Evolutionary conservation across 2,797 vertebrate species (phyloP).

Genomic region (Iguana delicatissima): DNA sequence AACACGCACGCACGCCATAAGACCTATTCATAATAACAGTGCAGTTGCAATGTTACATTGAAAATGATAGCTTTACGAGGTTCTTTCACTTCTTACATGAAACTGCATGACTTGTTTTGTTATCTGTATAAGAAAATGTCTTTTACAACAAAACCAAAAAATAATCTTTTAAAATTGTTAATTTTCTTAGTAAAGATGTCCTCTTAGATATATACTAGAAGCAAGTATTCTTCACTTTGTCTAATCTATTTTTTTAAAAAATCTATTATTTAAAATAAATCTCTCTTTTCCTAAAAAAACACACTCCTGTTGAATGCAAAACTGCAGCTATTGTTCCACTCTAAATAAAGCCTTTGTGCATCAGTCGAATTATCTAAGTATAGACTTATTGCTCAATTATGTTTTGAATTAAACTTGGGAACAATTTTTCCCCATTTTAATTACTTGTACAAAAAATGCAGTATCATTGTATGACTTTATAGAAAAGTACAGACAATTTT

Average conservation of each 20-base stretch:
- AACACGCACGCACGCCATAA: neutral
- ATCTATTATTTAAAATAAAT: constrained; percentile 54
- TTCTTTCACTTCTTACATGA: constrained; percentile 14
- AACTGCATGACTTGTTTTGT: constrained; percentile 26
- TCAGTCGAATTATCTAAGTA: constrained; percentile 63
- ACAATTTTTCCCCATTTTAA: constrained; percentile 57
- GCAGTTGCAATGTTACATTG: neutral
- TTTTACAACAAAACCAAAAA: constrained; percentile 39
- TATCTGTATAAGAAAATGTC: neutral
- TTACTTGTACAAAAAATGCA: constrained; percentile 43
- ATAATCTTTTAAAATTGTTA: constrained; percentile 46
- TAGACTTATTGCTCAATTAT: constrained; percentile 66
- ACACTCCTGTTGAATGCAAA: constrained; percentile 48
- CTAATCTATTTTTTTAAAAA: constrained; percentile 34
- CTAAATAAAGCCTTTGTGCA: constrained; percentile 53
- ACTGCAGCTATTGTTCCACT: constrained; percentile 53
- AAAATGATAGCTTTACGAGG: neutral
- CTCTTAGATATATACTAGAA: constrained; percentile 43
- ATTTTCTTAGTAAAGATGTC: constrained; percentile 52
- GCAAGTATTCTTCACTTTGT: constrained; percentile 53
- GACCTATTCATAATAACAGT: neutral
- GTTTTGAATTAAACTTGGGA: constrained; percentile 57
- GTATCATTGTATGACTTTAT: constrained; percentile 46
- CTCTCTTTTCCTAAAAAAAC: constrained; percentile 32
- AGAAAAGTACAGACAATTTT: constrained; percentile 57